Evolutionary conservation across 2,888 invertebrate genomes (phyloP).

Genomic region (Choristoneura rosaceana): DNA sequence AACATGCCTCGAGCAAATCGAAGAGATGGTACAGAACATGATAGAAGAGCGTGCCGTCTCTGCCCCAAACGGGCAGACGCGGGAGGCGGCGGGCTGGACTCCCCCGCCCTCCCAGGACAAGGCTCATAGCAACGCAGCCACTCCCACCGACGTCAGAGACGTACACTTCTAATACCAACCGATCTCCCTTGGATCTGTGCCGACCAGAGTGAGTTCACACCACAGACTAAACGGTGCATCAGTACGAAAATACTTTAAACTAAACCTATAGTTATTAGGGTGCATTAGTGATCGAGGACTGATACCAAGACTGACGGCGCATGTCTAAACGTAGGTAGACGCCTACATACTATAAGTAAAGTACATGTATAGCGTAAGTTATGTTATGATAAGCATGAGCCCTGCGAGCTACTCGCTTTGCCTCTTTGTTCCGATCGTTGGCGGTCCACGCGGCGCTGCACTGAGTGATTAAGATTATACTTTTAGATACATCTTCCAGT

Average conservation of each 20-base stretch:
- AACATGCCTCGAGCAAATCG: conserved; percentile 92
- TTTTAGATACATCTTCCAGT: conserved; percentile 63
- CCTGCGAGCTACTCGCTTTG: conserved; percentile 67
- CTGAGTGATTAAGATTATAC: conserved; percentile 63
- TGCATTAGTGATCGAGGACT: conserved; percentile 81
- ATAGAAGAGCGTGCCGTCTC: conserved; percentile 73
- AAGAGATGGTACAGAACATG: conserved; percentile 89
- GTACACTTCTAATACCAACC: conserved; percentile 88
- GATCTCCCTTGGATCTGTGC: conserved; percentile 34
- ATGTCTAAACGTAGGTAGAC: conserved; percentile 74
- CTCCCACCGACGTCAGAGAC: conserved; percentile 94
- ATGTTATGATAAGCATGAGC: conserved; percentile 61
- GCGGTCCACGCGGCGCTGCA: conserved; percentile 57
- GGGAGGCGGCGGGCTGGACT: conserved; percentile 76
- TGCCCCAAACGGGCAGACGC: conserved; percentile 78
- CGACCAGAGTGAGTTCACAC: conserved; percentile 45
- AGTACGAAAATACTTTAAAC: conserved; percentile 84
- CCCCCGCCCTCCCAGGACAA: conserved; percentile 81
- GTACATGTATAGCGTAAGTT: conserved; percentile 66
- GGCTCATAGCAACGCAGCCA: conserved; percentile 90
- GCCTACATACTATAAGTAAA: conserved; percentile 67
- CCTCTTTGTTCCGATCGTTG: conserved; percentile 64
- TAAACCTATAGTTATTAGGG: conserved; percentile 65
- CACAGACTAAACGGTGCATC: conserved; percentile 58
- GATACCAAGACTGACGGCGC: conserved; percentile 82